Evolutionary conservation across 1,140 invertebrate genomes (phyloP).

Genomic region (Drosophila gunungcola): DNA sequence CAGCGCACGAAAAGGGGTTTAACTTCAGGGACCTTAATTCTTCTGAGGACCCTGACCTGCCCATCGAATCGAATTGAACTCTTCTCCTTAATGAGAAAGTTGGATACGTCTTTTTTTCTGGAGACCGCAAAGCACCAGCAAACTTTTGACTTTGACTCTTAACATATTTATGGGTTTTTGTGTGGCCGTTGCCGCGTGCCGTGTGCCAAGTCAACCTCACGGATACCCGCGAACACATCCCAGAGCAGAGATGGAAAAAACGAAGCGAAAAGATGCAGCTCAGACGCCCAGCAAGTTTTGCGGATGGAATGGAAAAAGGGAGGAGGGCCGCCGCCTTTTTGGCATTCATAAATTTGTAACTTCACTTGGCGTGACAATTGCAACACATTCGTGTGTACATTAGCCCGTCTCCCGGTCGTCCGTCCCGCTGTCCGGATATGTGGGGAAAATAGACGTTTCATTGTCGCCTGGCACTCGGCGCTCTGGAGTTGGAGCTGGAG

Average conservation of each 20-base stretch:
- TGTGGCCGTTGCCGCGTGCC: conserved; percentile 74
- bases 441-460: conserved; percentile 83
- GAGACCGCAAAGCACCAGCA: conserved; percentile 54
- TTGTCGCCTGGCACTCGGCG: conserved; percentile 64
- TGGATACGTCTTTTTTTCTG: conserved; percentile 21
- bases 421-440: conserved; percentile 48
- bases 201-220: conserved; percentile 52
- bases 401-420: conserved; percentile 69
- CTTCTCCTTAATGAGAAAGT: conserved; percentile 74
- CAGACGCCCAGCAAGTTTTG: conserved; percentile 31
- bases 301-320: conserved; percentile 26
- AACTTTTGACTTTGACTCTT: conserved; percentile 80
- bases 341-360: conserved; percentile 84
- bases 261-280: background rate
- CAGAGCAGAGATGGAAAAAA: conserved; percentile 8
- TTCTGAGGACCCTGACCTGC: conserved; percentile 37
- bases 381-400: conserved; percentile 83
- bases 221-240: conserved; percentile 26
- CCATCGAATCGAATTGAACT: conserved; percentile 60
- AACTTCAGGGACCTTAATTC: background rate
- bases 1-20: background rate
- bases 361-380: conserved; percentile 84
- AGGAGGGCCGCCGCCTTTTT: conserved; percentile 60
- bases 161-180: conserved; percentile 81
- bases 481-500: conserved; percentile 3